Percentiles rank a stretch among this genome's conserved stretches.
Conservation (phyloP, 2,888 invertebrate genomes). For the Serripes groenlandicus region DNA sequence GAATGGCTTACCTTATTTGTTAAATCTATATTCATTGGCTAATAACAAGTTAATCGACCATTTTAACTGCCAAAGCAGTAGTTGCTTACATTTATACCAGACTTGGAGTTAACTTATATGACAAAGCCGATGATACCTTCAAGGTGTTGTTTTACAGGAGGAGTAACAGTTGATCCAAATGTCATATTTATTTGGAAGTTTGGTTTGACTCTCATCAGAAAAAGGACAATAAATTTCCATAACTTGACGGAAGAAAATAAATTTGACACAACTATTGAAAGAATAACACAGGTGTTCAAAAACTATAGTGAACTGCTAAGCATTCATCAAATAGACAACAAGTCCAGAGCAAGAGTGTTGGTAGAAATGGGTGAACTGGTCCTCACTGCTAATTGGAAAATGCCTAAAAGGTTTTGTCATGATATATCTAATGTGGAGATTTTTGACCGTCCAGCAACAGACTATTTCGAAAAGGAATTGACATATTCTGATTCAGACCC, state of each 20-base stretch:
- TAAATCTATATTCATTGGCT: too few relatives aligned
- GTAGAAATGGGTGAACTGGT: slow-evolving; percentile 1
- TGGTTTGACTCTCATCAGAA: slow-evolving; percentile 35
- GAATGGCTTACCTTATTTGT: too few relatives aligned
- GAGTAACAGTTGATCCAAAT: neutral
- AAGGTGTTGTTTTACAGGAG: neutral
- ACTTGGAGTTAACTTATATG: slow-evolving; percentile 34
- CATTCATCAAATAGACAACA: neutral
- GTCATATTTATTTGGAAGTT: slow-evolving; percentile 35
- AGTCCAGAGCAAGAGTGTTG: neutral
- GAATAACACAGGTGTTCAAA: neutral
- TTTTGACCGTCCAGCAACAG: too few relatives aligned
- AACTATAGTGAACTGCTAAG: neutral
- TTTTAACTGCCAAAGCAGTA: slow-evolving; percentile 51
- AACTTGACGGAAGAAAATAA: slow-evolving; percentile 16
- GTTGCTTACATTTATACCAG: slow-evolving; percentile 33
- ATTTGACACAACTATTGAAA: neutral
- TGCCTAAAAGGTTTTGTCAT: too few relatives aligned
- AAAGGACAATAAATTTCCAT: slow-evolving; percentile 23
- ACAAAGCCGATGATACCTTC: slow-evolving; percentile 18
- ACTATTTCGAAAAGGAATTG: slow-evolving; percentile 24
- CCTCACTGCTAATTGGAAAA: too few relatives aligned
- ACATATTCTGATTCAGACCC: slow-evolving; percentile 8
- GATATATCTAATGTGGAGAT: too few relatives aligned
- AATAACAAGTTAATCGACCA: too few relatives aligned